These are phyloP conservation scores for Chymomyza costata DNA, from an alignment of 1,140 invertebrate genomes.

Conservation along the genomic window DNA sequence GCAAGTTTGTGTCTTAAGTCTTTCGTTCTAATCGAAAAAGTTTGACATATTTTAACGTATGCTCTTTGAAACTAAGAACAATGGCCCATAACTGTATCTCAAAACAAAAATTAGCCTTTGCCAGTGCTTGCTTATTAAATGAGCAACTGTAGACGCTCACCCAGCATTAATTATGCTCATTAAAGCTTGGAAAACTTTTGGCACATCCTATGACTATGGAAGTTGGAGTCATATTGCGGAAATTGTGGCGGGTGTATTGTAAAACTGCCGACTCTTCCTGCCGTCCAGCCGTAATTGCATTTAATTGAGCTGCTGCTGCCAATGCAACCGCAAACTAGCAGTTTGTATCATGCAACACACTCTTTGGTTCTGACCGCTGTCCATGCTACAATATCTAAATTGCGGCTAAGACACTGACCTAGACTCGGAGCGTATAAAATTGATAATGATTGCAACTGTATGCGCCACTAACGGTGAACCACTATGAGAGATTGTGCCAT, in stretches of 20 bases:
- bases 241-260: constrained; percentile 43
- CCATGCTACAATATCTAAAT: constrained; percentile 22
- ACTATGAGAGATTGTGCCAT: constrained; percentile 14
- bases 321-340: background rate
- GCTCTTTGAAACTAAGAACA: constrained; percentile 36
- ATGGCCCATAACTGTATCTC: constrained; percentile 66
- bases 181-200: constrained; percentile 44
- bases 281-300: constrained; percentile 44
- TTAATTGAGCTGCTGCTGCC: constrained; percentile 34
- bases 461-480: constrained; percentile 32
- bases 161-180: constrained; percentile 57
- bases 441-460: constrained; percentile 35
- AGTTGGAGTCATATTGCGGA: constrained; percentile 35
- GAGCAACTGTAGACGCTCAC: background rate
- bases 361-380: constrained; percentile 19
- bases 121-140: background rate
- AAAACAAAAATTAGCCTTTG: constrained; percentile 5
- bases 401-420: constrained; percentile 70
- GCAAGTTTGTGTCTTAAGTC: constrained; percentile 39
- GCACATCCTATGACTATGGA: constrained; percentile 49
- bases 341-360: constrained; percentile 33
- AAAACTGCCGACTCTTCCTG: constrained; percentile 25
- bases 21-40: constrained; percentile 44
- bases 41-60: constrained; percentile 39
- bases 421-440: constrained; percentile 56